Evolutionary conservation across 2,797 vertebrate species (phyloP).

Genomic region (Acipenser oxyrinchus): DNA sequence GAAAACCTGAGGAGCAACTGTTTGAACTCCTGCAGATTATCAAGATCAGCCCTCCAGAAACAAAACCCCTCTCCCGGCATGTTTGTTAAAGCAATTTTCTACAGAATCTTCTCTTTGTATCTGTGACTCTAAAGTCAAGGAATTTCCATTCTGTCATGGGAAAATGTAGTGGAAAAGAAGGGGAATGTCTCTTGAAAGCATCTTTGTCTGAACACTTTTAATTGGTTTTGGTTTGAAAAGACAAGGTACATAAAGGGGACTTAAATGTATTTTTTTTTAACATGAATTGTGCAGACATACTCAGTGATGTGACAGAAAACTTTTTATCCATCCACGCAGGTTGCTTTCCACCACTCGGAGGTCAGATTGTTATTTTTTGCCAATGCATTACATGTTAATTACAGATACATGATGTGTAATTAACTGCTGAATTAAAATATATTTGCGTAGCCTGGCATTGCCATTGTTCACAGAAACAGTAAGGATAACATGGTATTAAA

Average conservation of each 20-base stretch:
- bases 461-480: slow-evolving; percentile 34
- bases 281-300: slow-evolving; percentile 4
- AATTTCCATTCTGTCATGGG: slow-evolving; percentile 45
- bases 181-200: slow-evolving; percentile 46
- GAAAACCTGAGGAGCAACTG: slow-evolving; percentile 8
- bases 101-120: slow-evolving; percentile 10
- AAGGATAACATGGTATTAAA: slow-evolving; percentile 39
- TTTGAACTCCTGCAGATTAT: slow-evolving; percentile 24
- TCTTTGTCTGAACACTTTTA: slow-evolving; percentile 59
- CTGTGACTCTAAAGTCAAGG: slow-evolving; percentile 40
- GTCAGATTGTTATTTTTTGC: neutral
- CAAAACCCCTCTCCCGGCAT: slow-evolving; percentile 6
- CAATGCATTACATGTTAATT: slow-evolving; percentile 20
- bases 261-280: slow-evolving; percentile 33
- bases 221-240: slow-evolving; percentile 56
- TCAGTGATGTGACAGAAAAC: no score
- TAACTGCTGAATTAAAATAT: slow-evolving; percentile 21
- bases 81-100: slow-evolving; percentile 19
- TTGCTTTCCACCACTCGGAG: no score
- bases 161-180: slow-evolving; percentile 28
- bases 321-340: no score
- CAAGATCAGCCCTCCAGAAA: slow-evolving; percentile 10
- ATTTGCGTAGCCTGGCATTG: slow-evolving; percentile 39
- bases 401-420: slow-evolving; percentile 1
- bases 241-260: slow-evolving; percentile 56